These are phyloP conservation scores for Ophion slaviceki DNA, from an alignment of 2,888 invertebrate species.

Conservation along the genomic window DNA sequence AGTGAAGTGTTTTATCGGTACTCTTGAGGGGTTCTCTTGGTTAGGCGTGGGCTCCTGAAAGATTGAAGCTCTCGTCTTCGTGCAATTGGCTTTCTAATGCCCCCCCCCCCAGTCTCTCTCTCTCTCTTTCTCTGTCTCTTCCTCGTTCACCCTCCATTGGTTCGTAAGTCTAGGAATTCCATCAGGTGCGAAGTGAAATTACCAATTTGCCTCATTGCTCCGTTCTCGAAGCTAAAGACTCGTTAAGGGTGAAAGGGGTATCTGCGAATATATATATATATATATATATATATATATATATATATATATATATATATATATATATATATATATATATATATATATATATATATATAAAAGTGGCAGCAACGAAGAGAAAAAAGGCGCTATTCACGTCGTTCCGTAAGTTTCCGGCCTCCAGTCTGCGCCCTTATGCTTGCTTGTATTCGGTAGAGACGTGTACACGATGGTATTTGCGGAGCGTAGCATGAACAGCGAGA, in stretches of 20 bases:
- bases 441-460: neutral
- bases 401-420: neutral
- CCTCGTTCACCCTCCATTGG: conserved; percentile 1
- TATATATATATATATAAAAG: neutral
- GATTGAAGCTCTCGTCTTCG: conserved; percentile 7
- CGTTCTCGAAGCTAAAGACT: conserved; percentile 40
- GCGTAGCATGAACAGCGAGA: conserved; percentile 10
- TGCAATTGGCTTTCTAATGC: neutral
- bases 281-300: too few species aligned
- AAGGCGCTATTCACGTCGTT: neutral
- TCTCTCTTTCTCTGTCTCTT: conserved; percentile 21
- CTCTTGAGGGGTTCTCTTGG: neutral
- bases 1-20: too few species aligned
- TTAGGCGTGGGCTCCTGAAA: neutral
- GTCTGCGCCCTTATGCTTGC: neutral
- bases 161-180: conserved; percentile 45
- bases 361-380: neutral
- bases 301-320: too few species aligned
- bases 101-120: conserved; percentile 11
- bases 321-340: neutral
- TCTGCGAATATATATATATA: neutral
- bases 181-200: conserved; percentile 59
- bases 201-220: conserved; percentile 57
- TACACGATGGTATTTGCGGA: neutral
- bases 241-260: neutral